Percentiles rank a stretch among this genome's conserved stretches.
These are phyloP conservation scores for Drosophila suboccidentalis DNA, from an alignment of 2,888 invertebrate genomes.

Conservation along the genomic window DNA sequence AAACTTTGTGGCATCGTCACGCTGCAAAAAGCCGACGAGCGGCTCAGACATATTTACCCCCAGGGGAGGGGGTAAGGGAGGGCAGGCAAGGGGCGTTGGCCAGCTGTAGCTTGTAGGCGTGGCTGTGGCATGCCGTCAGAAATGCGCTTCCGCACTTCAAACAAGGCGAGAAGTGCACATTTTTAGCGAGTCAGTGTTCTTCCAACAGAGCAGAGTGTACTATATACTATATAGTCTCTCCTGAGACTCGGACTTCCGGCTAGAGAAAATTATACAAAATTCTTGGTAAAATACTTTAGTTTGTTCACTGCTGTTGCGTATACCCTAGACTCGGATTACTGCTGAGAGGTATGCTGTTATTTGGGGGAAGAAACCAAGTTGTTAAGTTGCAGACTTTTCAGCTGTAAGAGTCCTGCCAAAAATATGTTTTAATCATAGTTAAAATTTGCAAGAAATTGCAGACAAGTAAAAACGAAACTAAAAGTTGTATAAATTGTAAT, in stretches of 20 bases:
- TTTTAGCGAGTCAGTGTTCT: slow-evolving; percentile 31
- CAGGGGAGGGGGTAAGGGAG: not conserved
- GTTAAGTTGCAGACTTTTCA: too few relatives aligned
- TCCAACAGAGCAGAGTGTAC: not conserved
- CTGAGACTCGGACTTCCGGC: slow-evolving; percentile 2
- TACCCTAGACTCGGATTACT: slow-evolving; percentile 12
- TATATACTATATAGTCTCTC: too few relatives aligned
- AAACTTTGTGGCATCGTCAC: slow-evolving; percentile 21
- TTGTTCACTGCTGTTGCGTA: slow-evolving; percentile 7
- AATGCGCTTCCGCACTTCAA: slow-evolving; percentile 51
- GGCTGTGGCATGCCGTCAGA: slow-evolving; percentile 13
- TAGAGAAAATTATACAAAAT: slow-evolving; percentile 38
- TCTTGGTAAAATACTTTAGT: slow-evolving; percentile 48
- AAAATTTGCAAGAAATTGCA: too few relatives aligned
- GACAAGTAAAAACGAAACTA: too few relatives aligned
- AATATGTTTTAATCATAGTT: too few relatives aligned
- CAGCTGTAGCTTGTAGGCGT: slow-evolving; percentile 14
- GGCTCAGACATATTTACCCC: not conserved
- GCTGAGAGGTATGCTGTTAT: not conserved
- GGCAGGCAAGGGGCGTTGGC: not conserved
- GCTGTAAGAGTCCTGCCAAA: too few relatives aligned
- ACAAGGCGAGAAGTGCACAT: slow-evolving; percentile 59
- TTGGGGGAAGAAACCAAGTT: too few relatives aligned
- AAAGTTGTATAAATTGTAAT: too few relatives aligned
- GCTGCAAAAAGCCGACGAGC: slow-evolving; percentile 21